A percentile compares a stretch with the other conserved stretches of the same genome.
Evolutionary conservation across 2,797 vertebrate species (phyloP).

Genomic region (Labroides dimidiatus): DNA sequence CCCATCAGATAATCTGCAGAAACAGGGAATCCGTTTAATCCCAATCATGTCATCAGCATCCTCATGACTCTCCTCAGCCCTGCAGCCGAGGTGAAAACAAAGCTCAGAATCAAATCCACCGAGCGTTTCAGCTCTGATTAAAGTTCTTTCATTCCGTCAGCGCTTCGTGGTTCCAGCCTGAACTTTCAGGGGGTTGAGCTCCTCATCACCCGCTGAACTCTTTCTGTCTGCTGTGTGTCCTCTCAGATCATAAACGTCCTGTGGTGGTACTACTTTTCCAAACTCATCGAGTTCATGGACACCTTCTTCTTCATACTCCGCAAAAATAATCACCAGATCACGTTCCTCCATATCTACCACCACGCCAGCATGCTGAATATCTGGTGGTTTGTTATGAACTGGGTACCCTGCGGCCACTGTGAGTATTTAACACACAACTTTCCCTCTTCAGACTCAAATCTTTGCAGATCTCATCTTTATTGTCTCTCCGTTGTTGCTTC

Average conservation of each 20-base stretch:
- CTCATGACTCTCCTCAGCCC: slow-evolving; percentile 35
- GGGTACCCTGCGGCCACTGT: slow-evolving; percentile 98
- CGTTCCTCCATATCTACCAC: slow-evolving; percentile 95
- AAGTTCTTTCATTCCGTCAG: slow-evolving; percentile 24
- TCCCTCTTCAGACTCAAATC: slow-evolving; percentile 32
- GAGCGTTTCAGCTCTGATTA: slow-evolving; percentile 44
- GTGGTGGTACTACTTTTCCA: slow-evolving; percentile 99
- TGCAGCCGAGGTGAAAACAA: slow-evolving; percentile 47
- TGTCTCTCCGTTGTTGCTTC: neutral
- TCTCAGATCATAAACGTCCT: slow-evolving; percentile 90
- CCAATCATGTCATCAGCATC: slow-evolving; percentile 47
- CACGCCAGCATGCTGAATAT: slow-evolving; percentile 96
- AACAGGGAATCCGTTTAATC: slow-evolving; percentile 62
- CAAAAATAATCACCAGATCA: slow-evolving; percentile 98
- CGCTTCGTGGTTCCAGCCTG: slow-evolving; percentile 28
- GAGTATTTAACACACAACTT: slow-evolving; percentile 79
- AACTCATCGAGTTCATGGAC: slow-evolving; percentile 98
- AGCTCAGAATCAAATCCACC: slow-evolving; percentile 47
- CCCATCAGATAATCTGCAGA: slow-evolving; percentile 58
- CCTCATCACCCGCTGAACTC: slow-evolving; percentile 1
- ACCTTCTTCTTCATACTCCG: slow-evolving; percentile 98
- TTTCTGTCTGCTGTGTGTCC: slow-evolving; percentile 5
- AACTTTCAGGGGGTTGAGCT: slow-evolving; percentile 12
- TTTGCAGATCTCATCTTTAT: slow-evolving; percentile 26
- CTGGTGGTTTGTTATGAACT: slow-evolving; percentile 99